A percentile compares a stretch with the other conserved stretches of the same genome.
These are phyloP conservation scores for Thera britannica DNA, from an alignment of 2,888 invertebrate genomes.

Conservation along the genomic window DNA sequence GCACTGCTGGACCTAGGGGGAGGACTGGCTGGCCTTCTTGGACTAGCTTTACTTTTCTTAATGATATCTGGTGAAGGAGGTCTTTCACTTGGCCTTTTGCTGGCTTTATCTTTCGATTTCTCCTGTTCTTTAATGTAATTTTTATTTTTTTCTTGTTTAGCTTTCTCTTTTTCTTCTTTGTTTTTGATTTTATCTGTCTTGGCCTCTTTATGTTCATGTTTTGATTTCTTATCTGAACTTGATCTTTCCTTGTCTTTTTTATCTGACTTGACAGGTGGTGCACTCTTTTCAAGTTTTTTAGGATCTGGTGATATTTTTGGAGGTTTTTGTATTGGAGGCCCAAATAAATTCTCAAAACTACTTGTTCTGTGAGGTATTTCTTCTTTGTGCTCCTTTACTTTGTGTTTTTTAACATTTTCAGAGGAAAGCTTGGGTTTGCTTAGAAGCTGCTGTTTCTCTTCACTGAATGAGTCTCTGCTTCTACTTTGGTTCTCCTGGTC, in stretches of 20 bases:
- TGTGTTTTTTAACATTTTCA: slow-evolving; percentile 85
- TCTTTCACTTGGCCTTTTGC: slow-evolving; percentile 76
- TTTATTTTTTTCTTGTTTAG: slow-evolving; percentile 76
- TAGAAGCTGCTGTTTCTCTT: slow-evolving; percentile 86
- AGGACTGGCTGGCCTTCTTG: slow-evolving; percentile 70
- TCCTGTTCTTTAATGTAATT: slow-evolving; percentile 85
- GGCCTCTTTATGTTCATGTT: slow-evolving; percentile 77
- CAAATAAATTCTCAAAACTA: slow-evolving; percentile 92
- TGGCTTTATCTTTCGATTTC: slow-evolving; percentile 82
- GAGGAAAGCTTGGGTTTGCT: slow-evolving; percentile 89
- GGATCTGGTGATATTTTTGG: slow-evolving; percentile 88
- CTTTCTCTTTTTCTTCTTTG: slow-evolving; percentile 79
- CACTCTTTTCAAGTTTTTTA: slow-evolving; percentile 78
- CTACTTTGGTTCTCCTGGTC: slow-evolving; percentile 85
- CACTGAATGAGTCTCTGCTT: slow-evolving; percentile 83
- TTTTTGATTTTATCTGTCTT: slow-evolving; percentile 77
- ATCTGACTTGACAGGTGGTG: slow-evolving; percentile 69
- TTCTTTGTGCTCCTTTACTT: slow-evolving; percentile 83
- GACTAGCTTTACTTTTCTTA: slow-evolving; percentile 72
- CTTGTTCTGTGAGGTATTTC: slow-evolving; percentile 84
- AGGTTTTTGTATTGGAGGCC: slow-evolving; percentile 91
- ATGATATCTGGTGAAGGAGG: slow-evolving; percentile 69
- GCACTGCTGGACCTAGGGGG: slow-evolving; percentile 71
- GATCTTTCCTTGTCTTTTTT: slow-evolving; percentile 85
- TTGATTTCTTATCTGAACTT: slow-evolving; percentile 76